Percentiles rank a stretch among this genome's conserved stretches.
Evolutionary conservation across 1,140 invertebrate species (phyloP).

Genomic region (Hesperophylax magnus): DNA sequence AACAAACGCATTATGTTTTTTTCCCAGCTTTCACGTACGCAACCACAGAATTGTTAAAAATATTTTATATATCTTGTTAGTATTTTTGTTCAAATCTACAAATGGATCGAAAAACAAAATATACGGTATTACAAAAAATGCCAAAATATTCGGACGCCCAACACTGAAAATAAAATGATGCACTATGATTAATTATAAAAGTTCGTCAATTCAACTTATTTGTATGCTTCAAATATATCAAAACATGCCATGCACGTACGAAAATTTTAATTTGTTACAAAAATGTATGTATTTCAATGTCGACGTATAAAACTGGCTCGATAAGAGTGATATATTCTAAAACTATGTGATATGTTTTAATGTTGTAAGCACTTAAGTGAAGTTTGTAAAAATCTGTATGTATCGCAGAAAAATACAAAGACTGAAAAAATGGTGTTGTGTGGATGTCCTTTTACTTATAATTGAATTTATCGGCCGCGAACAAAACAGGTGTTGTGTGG

Average conservation of each 20-base stretch:
- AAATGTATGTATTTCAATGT: constrained; percentile 18
- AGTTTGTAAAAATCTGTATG: no score
- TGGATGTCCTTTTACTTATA: no score
- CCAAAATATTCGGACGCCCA: constrained; percentile 33
- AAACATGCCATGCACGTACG: constrained; percentile 50
- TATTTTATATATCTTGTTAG: neutral
- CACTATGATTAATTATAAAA: constrained; percentile 37
- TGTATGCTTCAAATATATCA: constrained; percentile 37
- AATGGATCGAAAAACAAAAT: constrained; percentile 17
- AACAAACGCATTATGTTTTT: neutral
- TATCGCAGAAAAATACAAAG: no score
- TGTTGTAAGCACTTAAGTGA: no score
- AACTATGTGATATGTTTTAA: no score
- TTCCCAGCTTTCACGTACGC: constrained; percentile 17
- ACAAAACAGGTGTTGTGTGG: no score
- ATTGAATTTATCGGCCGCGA: neutral
- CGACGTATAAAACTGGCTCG: no score
- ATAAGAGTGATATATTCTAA: no score
- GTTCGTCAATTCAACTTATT: constrained; percentile 39
- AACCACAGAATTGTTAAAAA: constrained; percentile 2
- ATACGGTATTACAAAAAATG: constrained; percentile 22
- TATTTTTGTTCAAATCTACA: constrained; percentile 11
- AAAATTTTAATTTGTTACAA: constrained; percentile 8
- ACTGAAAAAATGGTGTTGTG: no score
- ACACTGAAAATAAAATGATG: constrained; percentile 44